These are phyloP conservation scores for Oasisia sp. DNA, from an alignment of 2,888 invertebrate genomes.

Conservation along the genomic window DNA sequence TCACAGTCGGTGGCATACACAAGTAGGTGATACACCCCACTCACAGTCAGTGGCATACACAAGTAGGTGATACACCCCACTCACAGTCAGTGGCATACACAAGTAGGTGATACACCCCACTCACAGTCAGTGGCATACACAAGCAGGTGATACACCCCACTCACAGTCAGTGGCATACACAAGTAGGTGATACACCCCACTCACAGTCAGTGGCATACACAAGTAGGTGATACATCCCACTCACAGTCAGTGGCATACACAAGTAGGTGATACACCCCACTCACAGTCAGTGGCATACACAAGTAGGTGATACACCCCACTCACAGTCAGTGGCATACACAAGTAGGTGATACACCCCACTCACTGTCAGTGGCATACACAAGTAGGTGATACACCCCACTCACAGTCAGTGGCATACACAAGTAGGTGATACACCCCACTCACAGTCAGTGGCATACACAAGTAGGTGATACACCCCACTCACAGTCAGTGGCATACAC, in stretches of 20 bases:
- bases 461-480: background rate
- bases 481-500: background rate
- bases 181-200: too few relatives aligned
- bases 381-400: background rate
- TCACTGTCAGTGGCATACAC: background rate
- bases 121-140: too few relatives aligned
- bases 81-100: background rate
- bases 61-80: slow-evolving; percentile 12
- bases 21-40: background rate
- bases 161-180: too few relatives aligned
- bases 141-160: too few relatives aligned
- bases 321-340: background rate
- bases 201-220: too few relatives aligned
- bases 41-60: background rate
- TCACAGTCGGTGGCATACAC: background rate
- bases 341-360: background rate
- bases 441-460: background rate
- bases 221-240: too few relatives aligned
- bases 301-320: background rate
- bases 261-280: too few relatives aligned
- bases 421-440: background rate
- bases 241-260: too few relatives aligned
- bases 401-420: background rate
- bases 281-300: background rate
- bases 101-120: background rate